A percentile compares a stretch with the other conserved stretches of the same genome.
phyloP scores from a whole-genome alignment of 2,888 invertebrate species.

The Ennomos erosarius region DNA sequence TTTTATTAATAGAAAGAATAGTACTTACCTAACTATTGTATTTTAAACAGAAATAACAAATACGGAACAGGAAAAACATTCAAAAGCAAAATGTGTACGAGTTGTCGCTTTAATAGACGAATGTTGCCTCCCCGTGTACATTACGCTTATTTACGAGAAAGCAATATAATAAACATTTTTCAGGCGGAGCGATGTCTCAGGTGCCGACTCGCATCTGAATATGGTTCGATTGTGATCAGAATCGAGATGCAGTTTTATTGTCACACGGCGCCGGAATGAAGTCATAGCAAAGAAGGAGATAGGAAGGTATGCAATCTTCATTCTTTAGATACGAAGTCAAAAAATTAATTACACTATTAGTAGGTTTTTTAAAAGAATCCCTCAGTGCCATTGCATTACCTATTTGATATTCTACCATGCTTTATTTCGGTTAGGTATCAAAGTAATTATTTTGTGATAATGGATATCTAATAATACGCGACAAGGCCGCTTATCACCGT shows the following conservation, averaged over 20 bases:
- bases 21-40: not conserved
- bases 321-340: too few relatives aligned
- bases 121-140: slow-evolving; percentile 13
- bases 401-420: too few relatives aligned
- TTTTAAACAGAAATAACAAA: not conserved
- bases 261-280: slow-evolving; percentile 59
- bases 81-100: slow-evolving; percentile 9
- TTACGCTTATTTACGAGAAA: slow-evolving; percentile 65
- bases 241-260: slow-evolving; percentile 84
- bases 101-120: slow-evolving; percentile 24
- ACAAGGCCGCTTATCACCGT: too few relatives aligned
- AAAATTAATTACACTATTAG: too few relatives aligned
- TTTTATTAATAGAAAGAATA: too few relatives aligned
- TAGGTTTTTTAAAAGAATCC: too few relatives aligned
- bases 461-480: too few relatives aligned
- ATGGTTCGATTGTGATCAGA: slow-evolving; percentile 81
- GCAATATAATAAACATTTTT: slow-evolving; percentile 79
- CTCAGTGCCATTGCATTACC: too few relatives aligned
- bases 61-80: slow-evolving; percentile 2
- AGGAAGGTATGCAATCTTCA: slow-evolving; percentile 1
- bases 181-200: slow-evolving; percentile 71
- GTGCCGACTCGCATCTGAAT: slow-evolving; percentile 73
- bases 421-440: too few relatives aligned
- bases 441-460: too few relatives aligned
- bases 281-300: slow-evolving; percentile 18